Conservation (phyloP, 1,140 invertebrate species). For the Thaumetopoea pityocampa region DNA sequence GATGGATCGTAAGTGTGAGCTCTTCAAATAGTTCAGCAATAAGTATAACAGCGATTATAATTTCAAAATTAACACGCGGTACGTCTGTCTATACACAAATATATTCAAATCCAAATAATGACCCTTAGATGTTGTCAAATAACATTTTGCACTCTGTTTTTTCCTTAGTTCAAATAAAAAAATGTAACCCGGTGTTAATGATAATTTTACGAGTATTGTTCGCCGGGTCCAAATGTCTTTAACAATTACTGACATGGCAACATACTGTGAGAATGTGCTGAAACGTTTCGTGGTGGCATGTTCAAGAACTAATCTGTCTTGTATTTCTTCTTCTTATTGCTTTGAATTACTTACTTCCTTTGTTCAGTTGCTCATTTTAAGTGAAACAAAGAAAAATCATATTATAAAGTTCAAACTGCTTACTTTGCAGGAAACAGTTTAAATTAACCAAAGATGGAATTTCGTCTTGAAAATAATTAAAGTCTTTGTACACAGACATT, state of each 20-base stretch:
- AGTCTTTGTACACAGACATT: no score
- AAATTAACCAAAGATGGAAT: no score
- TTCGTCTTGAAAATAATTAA: no score
- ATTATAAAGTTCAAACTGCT: no score
- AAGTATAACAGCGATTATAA: no score
- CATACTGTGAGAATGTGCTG: constrained; percentile 38
- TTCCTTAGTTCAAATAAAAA: constrained; percentile 12
- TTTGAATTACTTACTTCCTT: constrained; percentile 3
- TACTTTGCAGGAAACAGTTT: no score
- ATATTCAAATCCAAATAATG: constrained; percentile 33
- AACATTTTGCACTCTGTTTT: constrained; percentile 26
- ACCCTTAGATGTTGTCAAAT: constrained; percentile 28
- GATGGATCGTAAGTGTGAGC: no score
- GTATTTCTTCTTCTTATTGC: constrained; percentile 6
- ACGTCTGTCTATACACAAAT: neutral
- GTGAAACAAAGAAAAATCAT: neutral
- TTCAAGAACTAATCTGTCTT: constrained; percentile 22
- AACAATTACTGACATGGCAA: constrained; percentile 29
- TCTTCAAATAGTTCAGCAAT: no score
- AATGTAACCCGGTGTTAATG: neutral
- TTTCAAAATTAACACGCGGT: no score
- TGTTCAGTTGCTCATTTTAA: constrained; percentile 13
- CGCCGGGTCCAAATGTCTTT: constrained; percentile 22
- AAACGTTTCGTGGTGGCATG: constrained; percentile 41
- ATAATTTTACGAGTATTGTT: constrained; percentile 21